These are phyloP conservation scores for Ooceraea biroi DNA, from an alignment of 1,140 invertebrate species.

Conservation along the genomic window DNA sequence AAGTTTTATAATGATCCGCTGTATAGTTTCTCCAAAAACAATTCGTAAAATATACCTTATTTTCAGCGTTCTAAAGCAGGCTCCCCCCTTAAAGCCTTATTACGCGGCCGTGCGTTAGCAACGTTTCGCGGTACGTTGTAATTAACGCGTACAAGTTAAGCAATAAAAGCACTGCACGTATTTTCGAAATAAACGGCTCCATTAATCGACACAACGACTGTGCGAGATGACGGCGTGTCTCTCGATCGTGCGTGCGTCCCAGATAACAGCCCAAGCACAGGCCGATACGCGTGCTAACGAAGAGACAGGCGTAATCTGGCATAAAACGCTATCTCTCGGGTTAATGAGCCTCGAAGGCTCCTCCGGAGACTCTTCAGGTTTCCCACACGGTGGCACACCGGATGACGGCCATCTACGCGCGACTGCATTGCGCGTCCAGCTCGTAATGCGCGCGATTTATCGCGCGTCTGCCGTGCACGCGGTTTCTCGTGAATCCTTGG, in stretches of 20 bases:
- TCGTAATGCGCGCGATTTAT: conserved; percentile 63
- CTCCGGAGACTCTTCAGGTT: conserved; percentile 41
- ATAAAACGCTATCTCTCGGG: conserved; percentile 64
- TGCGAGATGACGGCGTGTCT: too few species aligned
- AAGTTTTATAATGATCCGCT: too few species aligned
- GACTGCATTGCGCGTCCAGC: conserved; percentile 18
- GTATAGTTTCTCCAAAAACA: too few species aligned
- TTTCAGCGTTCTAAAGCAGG: too few species aligned
- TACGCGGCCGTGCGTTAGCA: too few species aligned
- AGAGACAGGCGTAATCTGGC: conserved; percentile 62
- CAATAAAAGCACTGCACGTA: too few species aligned
- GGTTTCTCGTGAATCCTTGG: too few species aligned
- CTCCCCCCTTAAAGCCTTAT: background rate
- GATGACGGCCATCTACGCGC: conserved; percentile 21
- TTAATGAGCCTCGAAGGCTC: conserved; percentile 68
- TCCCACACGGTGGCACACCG: conserved; percentile 55
- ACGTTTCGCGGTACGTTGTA: too few species aligned
- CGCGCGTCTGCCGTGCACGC: conserved; percentile 4
- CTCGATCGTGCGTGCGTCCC: background rate
- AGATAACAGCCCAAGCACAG: conserved; percentile 5
- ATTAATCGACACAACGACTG: conserved; percentile 15
- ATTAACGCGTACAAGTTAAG: too few species aligned
- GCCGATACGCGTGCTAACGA: conserved; percentile 38
- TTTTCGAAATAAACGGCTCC: conserved; percentile 16
- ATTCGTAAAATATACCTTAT: too few species aligned